phyloP scores from a whole-genome alignment of 2,888 invertebrate species.

The Myathropa florea region DNA sequence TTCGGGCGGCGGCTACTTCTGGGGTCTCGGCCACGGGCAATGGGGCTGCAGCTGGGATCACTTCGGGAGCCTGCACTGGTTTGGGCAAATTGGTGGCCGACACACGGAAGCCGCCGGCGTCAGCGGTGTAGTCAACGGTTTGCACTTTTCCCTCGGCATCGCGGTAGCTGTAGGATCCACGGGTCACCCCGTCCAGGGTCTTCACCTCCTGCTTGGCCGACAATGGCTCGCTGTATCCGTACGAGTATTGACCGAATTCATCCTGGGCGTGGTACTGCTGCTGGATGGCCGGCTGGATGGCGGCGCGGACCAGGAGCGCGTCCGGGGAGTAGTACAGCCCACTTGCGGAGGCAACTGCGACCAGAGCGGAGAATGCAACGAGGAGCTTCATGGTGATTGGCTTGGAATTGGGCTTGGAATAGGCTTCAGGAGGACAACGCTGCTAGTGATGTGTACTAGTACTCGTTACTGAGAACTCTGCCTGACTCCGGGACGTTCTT shows the following conservation, averaged over 20 bases:
- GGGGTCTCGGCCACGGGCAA: constrained; percentile 74
- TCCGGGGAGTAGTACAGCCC: constrained; percentile 72
- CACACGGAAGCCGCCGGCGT: constrained; percentile 84
- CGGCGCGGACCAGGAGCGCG: constrained; percentile 74
- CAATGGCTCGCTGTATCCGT: constrained; percentile 84
- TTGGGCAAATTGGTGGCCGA: constrained; percentile 84
- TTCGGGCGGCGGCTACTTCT: constrained; percentile 75
- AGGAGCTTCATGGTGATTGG: constrained; percentile 76
- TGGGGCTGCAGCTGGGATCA: constrained; percentile 62
- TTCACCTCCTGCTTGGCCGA: constrained; percentile 84
- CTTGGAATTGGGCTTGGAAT: constrained; percentile 30
- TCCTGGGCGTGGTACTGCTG: constrained; percentile 84
- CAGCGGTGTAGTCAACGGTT: constrained; percentile 83
- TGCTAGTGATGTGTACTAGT: constrained; percentile 75
- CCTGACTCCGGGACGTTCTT: constrained; percentile 68
- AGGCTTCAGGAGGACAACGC: constrained; percentile 71
- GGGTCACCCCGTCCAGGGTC: constrained; percentile 83
- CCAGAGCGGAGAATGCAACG: constrained; percentile 73
- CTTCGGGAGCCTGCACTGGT: constrained; percentile 73
- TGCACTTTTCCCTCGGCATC: constrained; percentile 84
- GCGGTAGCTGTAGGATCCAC: constrained; percentile 84
- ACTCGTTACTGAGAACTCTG: constrained; percentile 76
- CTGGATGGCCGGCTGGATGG: constrained; percentile 78
- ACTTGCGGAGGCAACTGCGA: constrained; percentile 73
- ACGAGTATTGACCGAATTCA: constrained; percentile 84